Evolutionary conservation across 1,140 invertebrate species (phyloP).

Genomic region (Dendroctonus ponderosae): DNA sequence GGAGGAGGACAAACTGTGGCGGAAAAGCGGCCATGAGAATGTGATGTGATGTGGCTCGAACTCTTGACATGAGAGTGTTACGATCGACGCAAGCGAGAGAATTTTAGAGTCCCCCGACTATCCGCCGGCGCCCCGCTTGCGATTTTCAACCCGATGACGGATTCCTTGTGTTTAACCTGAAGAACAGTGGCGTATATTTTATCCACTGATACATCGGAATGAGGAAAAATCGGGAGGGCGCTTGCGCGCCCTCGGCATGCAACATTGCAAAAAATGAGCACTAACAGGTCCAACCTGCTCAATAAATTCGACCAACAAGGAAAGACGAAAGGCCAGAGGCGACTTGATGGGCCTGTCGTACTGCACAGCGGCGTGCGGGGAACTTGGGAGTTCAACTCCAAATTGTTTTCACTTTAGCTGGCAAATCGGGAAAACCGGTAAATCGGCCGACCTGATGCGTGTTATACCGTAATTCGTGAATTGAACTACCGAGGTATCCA

Average conservation of each 20-base stretch:
- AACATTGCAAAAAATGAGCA: no score
- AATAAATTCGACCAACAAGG: no score
- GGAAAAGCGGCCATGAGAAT: constrained; percentile 42
- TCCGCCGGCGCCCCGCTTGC: constrained; percentile 27
- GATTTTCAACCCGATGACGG: constrained; percentile 43
- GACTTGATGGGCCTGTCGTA: no score
- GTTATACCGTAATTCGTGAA: constrained; percentile 9
- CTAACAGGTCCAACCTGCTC: no score
- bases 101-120: constrained; percentile 38
- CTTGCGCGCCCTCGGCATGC: neutral
- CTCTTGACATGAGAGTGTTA: constrained; percentile 44
- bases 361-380: no score
- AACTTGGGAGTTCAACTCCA: no score
- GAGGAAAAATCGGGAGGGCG: no score
- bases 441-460: constrained; percentile 5
- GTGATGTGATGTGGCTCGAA: constrained; percentile 45
- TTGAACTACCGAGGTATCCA: neutral
- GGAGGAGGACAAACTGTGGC: constrained; percentile 24
- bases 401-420: no score
- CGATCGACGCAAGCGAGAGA: constrained; percentile 45
- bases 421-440: no score
- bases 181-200: constrained; percentile 23
- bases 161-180: constrained; percentile 37
- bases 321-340: no score
- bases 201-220: neutral